A percentile compares a stretch with the other conserved stretches of the same genome.
Conservation (phyloP, 2,797 vertebrate genomes). For the Rhabdophis nuchalis region DNA sequence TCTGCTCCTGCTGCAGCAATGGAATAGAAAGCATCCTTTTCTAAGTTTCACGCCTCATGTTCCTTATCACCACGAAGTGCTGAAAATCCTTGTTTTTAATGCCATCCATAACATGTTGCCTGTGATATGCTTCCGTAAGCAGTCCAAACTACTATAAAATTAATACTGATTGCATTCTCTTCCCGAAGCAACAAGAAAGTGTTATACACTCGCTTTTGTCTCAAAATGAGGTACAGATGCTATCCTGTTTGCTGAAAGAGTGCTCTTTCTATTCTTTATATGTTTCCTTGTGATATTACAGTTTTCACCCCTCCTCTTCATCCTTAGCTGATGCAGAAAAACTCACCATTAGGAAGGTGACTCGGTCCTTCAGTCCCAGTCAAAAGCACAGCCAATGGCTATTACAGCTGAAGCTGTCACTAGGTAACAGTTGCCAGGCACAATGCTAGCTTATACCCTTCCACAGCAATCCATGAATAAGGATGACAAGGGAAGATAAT, state of each 20-base stretch:
- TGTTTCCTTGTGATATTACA: conserved; percentile 59
- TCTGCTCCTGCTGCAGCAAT: conserved; percentile 61
- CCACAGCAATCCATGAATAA: conserved; percentile 72
- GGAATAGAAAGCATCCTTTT: conserved; percentile 61
- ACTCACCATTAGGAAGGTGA: conserved; percentile 69
- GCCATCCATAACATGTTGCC: conserved; percentile 57
- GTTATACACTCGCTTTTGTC: conserved; percentile 58
- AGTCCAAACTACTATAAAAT: conserved; percentile 40
- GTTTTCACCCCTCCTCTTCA: conserved; percentile 74
- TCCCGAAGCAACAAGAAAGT: conserved; percentile 48
- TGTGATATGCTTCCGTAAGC: conserved; percentile 42
- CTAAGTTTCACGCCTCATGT: conserved; percentile 65
- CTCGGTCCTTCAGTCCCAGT: conserved; percentile 67
- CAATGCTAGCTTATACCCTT: conserved; percentile 75
- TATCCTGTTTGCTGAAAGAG: conserved; percentile 65
- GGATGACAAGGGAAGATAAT: conserved; percentile 74
- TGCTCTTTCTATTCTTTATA: conserved; percentile 77
- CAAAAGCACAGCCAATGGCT: conserved; percentile 76
- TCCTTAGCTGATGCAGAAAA: conserved; percentile 76
- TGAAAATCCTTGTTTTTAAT: conserved; percentile 56
- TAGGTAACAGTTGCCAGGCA: conserved; percentile 88
- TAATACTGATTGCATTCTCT: conserved; percentile 34
- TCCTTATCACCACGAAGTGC: conserved; percentile 48
- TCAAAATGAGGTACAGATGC: conserved; percentile 50
- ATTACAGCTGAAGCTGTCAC: conserved; percentile 76